Conservation (phyloP, 2,797 vertebrate species). For the Oreochromis grahami region DNA sequence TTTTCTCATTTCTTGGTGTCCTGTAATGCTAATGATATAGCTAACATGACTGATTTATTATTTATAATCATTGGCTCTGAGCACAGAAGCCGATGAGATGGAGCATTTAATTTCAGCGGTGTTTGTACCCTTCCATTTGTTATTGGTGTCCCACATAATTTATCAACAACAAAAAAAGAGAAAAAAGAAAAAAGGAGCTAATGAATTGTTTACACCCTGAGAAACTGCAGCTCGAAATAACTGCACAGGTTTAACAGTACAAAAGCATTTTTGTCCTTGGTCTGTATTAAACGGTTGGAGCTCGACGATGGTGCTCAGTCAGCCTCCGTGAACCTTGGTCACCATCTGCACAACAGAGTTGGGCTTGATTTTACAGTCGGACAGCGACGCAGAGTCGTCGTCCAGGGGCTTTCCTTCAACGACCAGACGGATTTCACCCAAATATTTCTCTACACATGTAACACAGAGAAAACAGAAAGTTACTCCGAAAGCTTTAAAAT, state of each 20-base stretch:
- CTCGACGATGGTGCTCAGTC: neutral
- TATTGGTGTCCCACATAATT: neutral
- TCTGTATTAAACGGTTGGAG: neutral
- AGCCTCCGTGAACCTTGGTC: neutral
- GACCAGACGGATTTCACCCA: neutral
- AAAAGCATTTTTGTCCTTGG: neutral
- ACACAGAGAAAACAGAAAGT: neutral
- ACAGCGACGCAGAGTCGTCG: neutral
- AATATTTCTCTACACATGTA: neutral
- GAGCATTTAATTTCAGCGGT: neutral
- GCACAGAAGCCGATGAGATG: fast-evolving
- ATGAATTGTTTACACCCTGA: neutral
- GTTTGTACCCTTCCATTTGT: fast-evolving
- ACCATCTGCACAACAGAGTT: neutral
- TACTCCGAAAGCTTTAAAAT: neutral
- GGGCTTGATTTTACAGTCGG: neutral
- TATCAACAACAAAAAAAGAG: neutral
- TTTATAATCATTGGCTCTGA: neutral
- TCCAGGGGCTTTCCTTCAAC: neutral
- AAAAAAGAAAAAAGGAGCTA: neutral
- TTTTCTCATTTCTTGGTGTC: neutral
- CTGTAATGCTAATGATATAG: neutral
- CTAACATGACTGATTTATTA: neutral
- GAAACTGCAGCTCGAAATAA: neutral
- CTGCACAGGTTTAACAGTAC: fast-evolving